Evolutionary conservation across 35 echinoderm and acorn worm species (phyloP).

Genomic region (Acanthaster planci): DNA sequence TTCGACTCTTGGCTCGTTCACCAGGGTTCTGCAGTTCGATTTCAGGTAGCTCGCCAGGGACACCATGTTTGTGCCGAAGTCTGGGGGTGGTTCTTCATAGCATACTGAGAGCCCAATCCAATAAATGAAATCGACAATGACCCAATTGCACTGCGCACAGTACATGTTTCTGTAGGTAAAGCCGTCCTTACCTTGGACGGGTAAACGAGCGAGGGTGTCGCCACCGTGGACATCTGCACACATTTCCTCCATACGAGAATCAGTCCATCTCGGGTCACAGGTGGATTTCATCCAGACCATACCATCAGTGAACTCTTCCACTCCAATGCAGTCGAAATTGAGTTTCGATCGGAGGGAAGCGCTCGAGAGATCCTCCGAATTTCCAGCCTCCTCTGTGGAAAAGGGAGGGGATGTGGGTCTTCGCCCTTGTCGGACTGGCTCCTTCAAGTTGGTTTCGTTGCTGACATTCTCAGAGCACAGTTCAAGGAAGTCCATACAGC

Average conservation of each 20-base stretch:
- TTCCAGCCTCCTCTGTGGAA: too few species aligned
- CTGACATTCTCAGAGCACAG: not conserved
- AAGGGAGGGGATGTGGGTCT: not conserved
- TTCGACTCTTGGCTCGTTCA: constrained; percentile 27
- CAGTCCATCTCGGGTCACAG: constrained; percentile 41
- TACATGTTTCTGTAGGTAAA: constrained; percentile 74
- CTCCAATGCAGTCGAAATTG: constrained; percentile 29
- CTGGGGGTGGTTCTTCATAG: constrained; percentile 12
- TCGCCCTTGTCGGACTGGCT: not conserved
- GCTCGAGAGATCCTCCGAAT: too few species aligned
- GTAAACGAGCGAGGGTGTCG: constrained; percentile 50
- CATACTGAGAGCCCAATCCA: constrained; percentile 60
- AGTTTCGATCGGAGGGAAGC: not conserved
- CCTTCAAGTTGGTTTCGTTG: not conserved
- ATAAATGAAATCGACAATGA: constrained; percentile 4
- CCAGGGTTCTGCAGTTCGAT: constrained; percentile 35
- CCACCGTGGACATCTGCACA: constrained; percentile 28
- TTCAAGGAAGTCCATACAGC: constrained; percentile 1
- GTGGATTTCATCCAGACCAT: constrained; percentile 36
- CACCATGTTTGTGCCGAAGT: constrained; percentile 20
- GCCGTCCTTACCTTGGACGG: constrained; percentile 57
- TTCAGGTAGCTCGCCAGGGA: constrained; percentile 46
- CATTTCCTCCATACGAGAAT: constrained; percentile 7
- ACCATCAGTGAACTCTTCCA: constrained; percentile 40
- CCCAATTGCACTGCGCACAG: constrained; percentile 68